Evolutionary conservation across 2,797 vertebrate genomes (phyloP).

Genomic region (Sandelia bainsii): DNA sequence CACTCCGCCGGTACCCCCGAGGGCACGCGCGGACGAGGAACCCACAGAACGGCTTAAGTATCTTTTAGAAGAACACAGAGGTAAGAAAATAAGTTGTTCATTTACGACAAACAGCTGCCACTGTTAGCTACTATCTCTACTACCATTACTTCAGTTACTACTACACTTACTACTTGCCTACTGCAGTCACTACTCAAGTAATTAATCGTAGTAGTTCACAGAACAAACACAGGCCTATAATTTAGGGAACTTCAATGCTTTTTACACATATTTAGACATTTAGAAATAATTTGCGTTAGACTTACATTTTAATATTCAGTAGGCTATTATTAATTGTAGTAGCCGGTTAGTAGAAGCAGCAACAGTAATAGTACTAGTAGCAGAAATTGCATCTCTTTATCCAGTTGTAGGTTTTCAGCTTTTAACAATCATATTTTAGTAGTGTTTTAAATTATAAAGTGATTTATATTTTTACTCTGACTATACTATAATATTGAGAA

Average conservation of each 20-base stretch:
- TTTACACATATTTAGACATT: too few species aligned
- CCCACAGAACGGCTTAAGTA: not conserved
- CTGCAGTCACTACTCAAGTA: not conserved
- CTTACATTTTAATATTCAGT: not conserved
- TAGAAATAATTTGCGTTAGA: too few species aligned
- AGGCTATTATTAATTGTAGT: too few species aligned
- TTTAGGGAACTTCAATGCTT: too few species aligned
- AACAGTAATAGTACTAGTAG: not conserved
- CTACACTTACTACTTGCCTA: not conserved
- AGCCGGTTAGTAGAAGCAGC: not conserved
- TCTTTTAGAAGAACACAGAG: constrained; percentile 23
- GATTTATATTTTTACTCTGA: not conserved
- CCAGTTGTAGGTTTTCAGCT: not conserved
- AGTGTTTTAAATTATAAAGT: too few species aligned
- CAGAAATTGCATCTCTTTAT: not conserved
- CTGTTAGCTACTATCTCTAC: not conserved
- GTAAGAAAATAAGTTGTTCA: constrained; percentile 29
- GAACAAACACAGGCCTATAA: not conserved
- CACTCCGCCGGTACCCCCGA: not conserved
- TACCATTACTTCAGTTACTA: not conserved
- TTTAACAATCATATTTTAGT: not conserved
- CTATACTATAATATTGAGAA: not conserved
- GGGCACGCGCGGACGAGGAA: constrained; percentile 26
- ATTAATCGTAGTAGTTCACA: not conserved
- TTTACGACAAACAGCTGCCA: not conserved